Evolutionary conservation across 2,888 invertebrate species (phyloP), one percentile per base, ranked within the genome.

Genomic region (Autographa pulchrina): DNA sequence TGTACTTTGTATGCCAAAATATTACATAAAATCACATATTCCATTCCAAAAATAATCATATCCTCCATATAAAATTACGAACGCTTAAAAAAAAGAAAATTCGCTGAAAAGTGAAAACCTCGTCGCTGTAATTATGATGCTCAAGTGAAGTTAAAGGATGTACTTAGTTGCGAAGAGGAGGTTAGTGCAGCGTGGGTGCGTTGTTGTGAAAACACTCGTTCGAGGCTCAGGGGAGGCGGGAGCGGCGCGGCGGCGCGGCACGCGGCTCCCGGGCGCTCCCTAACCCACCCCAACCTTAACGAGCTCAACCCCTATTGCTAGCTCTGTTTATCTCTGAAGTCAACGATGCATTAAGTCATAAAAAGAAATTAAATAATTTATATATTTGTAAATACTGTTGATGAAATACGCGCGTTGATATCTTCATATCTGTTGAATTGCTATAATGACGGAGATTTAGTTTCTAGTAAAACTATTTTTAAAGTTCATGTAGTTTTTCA

Each of bases 261-360:
- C 25, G 66, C 35, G 74, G 68, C 56, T 62, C 25, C 58, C 64
- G 38, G 56, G 59, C 70, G 72, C 80, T 78, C 88, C 89, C 89
- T 89, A 88, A 89, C 89, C 88, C 88, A 89, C 91, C 89, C 90
- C 85, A 91, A 90, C 84, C 72, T 76, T 85, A 80, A 78, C 78
- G 82, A 85, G 75, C 79, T 79, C 83, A 77, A 87, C 87, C 89
- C 87, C 86, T 82, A 78, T 77, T 62, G 68, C 67, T 68, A 66
- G 77, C 74, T 80, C 72, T 77, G 72, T 76, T 75, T 79, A 75
- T 73, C 72, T 58, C 72, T 62, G 64, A 64, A 66, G 54, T 54
- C 77, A 79, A 75, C 72, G 75, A 66, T 67, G 75, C 70, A 18
- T 54, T 58, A 25, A 43, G 65, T 48, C 72, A 67, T 74, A 71